phyloP scores from a whole-genome alignment of 2,113 vertebrate species.

The Leptobrachium ailaonicum region DNA sequence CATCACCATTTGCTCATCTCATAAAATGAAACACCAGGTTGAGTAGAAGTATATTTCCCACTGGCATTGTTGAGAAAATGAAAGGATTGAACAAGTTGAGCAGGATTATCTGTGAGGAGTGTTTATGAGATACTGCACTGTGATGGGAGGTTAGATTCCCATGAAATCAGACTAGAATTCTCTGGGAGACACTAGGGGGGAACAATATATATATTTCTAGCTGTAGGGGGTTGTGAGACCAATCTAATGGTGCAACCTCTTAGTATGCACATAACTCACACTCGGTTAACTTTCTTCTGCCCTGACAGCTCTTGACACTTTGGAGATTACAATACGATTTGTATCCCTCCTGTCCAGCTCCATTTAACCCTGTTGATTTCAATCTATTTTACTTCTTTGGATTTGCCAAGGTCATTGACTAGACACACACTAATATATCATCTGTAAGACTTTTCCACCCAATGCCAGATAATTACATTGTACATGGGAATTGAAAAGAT shows the following conservation, averaged over 20 bases:
- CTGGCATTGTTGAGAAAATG: background rate
- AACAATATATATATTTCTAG: background rate
- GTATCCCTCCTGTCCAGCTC: background rate
- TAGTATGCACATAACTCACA: background rate
- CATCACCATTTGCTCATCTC: constrained; percentile 71
- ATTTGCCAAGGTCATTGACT: background rate
- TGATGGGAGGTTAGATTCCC: background rate
- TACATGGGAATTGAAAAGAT: background rate
- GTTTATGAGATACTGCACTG: constrained; percentile 8
- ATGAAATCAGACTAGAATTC: background rate
- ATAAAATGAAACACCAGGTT: constrained; percentile 73
- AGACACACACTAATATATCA: background rate
- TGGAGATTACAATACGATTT: background rate
- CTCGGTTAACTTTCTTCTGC: background rate
- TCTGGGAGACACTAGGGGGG: background rate
- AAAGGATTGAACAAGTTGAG: constrained; percentile 16
- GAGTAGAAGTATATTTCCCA: constrained; percentile 46
- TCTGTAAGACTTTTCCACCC: background rate
- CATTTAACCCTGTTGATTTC: background rate
- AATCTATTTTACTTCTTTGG: background rate
- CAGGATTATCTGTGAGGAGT: constrained; percentile 19
- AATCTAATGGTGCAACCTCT: background rate
- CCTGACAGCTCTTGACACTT: background rate
- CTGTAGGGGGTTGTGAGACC: background rate
- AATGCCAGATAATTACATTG: background rate